Evolutionary conservation across 2,113 vertebrate species (phyloP).

Genomic region (Callipepla californica): DNA sequence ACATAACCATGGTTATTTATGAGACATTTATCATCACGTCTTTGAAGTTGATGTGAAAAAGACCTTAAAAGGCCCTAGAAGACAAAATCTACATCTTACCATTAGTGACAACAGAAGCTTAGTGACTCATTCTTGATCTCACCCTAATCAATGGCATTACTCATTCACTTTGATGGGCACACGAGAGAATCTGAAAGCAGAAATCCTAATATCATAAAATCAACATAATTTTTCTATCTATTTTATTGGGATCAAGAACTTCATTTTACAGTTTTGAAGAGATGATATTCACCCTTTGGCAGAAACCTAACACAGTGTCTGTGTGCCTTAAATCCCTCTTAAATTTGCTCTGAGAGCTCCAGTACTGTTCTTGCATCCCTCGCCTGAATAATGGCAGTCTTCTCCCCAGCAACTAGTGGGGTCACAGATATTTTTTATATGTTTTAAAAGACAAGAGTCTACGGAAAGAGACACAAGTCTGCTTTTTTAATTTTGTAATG

Average conservation of each 20-base stretch:
- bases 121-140: constrained; percentile 20
- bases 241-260: not conserved
- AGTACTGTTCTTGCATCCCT: not conserved
- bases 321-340: not conserved
- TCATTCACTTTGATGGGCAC: constrained; percentile 12
- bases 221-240: not conserved
- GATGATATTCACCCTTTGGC: not conserved
- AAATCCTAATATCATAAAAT: constrained; percentile 1
- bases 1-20: constrained; percentile 20
- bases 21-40: not conserved
- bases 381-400: not conserved
- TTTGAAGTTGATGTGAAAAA: constrained; percentile 34
- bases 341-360: not conserved
- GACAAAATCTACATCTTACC: not conserved
- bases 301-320: not conserved
- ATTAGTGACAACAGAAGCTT: not conserved
- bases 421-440: not conserved
- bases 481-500: not conserved
- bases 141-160: not conserved
- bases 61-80: not conserved
- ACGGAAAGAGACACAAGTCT: not conserved
- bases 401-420: not conserved
- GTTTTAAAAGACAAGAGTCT: not conserved
- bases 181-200: not conserved
- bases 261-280: not conserved